phyloP scores from a whole-genome alignment of 2,888 invertebrate species.

The Cephalotes varians region DNA sequence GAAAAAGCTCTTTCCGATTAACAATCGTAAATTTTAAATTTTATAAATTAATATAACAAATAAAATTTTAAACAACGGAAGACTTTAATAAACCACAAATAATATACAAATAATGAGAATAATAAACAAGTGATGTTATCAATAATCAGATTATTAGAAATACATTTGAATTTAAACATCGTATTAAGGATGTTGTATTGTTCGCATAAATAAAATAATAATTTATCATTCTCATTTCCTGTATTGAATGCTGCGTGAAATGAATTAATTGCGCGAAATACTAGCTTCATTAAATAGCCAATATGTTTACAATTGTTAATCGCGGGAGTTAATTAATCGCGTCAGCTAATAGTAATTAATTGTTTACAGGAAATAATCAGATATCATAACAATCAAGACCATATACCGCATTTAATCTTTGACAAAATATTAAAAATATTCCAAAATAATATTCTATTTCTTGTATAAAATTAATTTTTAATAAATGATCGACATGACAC shows the following conservation, averaged over 20 bases:
- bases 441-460: not conserved
- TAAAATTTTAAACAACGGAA: not conserved
- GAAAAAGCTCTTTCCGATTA: not conserved
- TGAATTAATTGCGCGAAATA: not conserved
- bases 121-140: not conserved
- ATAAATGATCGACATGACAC: not conserved
- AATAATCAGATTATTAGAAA: not conserved
- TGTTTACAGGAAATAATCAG: not conserved
- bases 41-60: not conserved
- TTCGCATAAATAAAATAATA: not conserved
- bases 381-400: not conserved
- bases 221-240: not conserved
- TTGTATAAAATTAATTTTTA: slow-evolving; percentile 2
- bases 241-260: not conserved
- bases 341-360: slow-evolving; percentile 7
- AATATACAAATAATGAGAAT: not conserved
- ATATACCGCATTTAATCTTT: not conserved
- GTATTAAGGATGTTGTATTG: not conserved
- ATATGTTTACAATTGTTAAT: not conserved
- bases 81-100: not conserved
- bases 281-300: not conserved
- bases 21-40: not conserved
- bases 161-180: not conserved
- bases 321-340: not conserved
- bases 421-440: not conserved